Conservation (phyloP, 2,797 vertebrate genomes). For the Sebastes variabilis region DNA sequence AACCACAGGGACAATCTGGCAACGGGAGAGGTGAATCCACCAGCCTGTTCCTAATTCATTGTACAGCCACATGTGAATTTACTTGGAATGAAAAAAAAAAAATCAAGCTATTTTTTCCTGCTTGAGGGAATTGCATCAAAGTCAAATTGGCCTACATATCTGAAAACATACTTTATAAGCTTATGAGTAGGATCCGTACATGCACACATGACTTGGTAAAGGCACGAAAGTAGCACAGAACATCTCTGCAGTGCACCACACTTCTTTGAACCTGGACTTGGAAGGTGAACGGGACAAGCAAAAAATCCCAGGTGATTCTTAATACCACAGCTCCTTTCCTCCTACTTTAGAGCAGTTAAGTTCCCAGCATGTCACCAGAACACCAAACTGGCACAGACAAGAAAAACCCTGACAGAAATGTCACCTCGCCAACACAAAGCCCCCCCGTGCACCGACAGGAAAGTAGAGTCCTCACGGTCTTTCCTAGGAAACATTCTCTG, state of each 20-base stretch:
- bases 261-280: background rate
- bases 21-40: constrained; percentile 24
- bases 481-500: constrained; percentile 3
- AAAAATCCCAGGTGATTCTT: constrained; percentile 12
- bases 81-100: constrained; percentile 8
- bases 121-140: constrained; percentile 64
- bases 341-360: constrained; percentile 31
- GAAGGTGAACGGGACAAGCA: constrained; percentile 33
- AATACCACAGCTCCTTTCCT: constrained; percentile 10
- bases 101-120: constrained; percentile 19
- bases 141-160: constrained; percentile 62
- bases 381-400: constrained; percentile 35
- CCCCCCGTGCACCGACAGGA: constrained; percentile 9
- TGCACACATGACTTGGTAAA: constrained; percentile 15
- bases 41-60: constrained; percentile 12
- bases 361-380: constrained; percentile 53
- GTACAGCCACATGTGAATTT: constrained; percentile 40
- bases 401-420: constrained; percentile 49
- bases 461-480: constrained; percentile 9
- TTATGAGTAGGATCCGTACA: constrained; percentile 9
- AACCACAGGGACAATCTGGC: constrained; percentile 2
- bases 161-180: constrained; percentile 40
- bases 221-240: constrained; percentile 26
- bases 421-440: constrained; percentile 54
- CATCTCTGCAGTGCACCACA: constrained; percentile 13